Evolutionary conservation across 2,888 invertebrate species (phyloP).

Genomic region (Philhelius pedissequus): DNA sequence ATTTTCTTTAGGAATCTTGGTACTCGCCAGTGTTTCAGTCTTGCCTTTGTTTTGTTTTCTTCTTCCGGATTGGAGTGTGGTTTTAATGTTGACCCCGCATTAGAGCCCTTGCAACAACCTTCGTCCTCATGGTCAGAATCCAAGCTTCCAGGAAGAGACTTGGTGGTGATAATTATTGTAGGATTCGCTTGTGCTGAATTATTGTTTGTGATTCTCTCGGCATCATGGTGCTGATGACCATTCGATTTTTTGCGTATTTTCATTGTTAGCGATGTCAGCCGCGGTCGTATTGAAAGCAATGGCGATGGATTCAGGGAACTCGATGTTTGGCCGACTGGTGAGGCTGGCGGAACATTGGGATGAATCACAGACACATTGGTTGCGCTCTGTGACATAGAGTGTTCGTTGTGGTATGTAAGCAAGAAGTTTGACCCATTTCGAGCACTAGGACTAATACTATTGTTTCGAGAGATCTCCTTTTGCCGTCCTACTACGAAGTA

Average conservation of each 20-base stretch:
- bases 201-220: slow-evolving; percentile 63
- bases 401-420: slow-evolving; percentile 72
- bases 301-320: slow-evolving; percentile 78
- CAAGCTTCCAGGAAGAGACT: slow-evolving; percentile 90
- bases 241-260: slow-evolving; percentile 76
- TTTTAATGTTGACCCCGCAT: slow-evolving; percentile 74
- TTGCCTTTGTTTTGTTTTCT: slow-evolving; percentile 76
- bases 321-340: slow-evolving; percentile 77
- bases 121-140: slow-evolving; percentile 87
- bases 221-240: slow-evolving; percentile 39
- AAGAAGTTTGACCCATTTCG: slow-evolving; percentile 73
- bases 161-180: slow-evolving; percentile 82
- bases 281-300: slow-evolving; percentile 76
- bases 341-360: slow-evolving; percentile 77
- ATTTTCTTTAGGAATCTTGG: slow-evolving; percentile 84
- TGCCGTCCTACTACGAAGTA: slow-evolving; percentile 91
- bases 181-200: slow-evolving; percentile 70
- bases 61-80: slow-evolving; percentile 80
- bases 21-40: slow-evolving; percentile 85
- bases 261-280: slow-evolving; percentile 77
- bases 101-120: slow-evolving; percentile 74
- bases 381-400: slow-evolving; percentile 76
- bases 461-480: slow-evolving; percentile 75
- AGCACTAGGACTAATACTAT: slow-evolving; percentile 75
- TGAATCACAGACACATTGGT: slow-evolving; percentile 77